Evolutionary conservation across 2,797 vertebrate species (phyloP), one percentile per base, ranked within the genome.

Genomic region (Harpagifer antarcticus): DNA sequence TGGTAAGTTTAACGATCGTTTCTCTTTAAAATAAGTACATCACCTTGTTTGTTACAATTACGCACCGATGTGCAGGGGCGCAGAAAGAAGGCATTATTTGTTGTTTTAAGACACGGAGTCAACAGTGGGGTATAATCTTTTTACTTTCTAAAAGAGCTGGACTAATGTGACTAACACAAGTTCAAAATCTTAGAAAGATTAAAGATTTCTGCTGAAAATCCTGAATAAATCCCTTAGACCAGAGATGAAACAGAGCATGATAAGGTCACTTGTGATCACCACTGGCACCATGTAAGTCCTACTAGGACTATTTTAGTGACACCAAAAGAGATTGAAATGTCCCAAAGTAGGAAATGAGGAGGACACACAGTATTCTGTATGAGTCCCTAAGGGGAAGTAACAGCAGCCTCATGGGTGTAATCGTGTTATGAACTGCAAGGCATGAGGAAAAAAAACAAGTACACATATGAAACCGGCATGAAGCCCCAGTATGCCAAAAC

Each of bases 1-100:
- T 15, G 85, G 91, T 93, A 78, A 86, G 92, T 87, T 56, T 9
- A 5, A n/a, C 1, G 11, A 1, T 52, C 0, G 50, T 56, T 72
- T 9, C 0, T 42, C 19, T 44, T 44, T 62, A 16, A 13, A 16
- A 55, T 11, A 23, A 56, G 10, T 15, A 60, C 27, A 55, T 1
- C 43, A 20, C 6, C 17, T 0, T 5, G n/a, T 57, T 42, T 48
- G 10, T 78, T 13, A 0, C 78, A 79, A 72, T 88, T 92, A 91
- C 90, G 90, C 90, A 78, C 61, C 52, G 56, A 67, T 62, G 40
- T 31, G 44, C 27, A 27, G 64, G 37, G 2, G 76, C 77, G 79
- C 81, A 79, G 16, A 27, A 2, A 20, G 13, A 52, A 55, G 1
- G 2, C 0, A 55, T 37, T 37, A 37, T 37, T 37, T 58, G 11